Base-by-base conservation (phyloP, 2,113 vertebrate genomes). In the Proterorhinus semilunaris region DNA sequence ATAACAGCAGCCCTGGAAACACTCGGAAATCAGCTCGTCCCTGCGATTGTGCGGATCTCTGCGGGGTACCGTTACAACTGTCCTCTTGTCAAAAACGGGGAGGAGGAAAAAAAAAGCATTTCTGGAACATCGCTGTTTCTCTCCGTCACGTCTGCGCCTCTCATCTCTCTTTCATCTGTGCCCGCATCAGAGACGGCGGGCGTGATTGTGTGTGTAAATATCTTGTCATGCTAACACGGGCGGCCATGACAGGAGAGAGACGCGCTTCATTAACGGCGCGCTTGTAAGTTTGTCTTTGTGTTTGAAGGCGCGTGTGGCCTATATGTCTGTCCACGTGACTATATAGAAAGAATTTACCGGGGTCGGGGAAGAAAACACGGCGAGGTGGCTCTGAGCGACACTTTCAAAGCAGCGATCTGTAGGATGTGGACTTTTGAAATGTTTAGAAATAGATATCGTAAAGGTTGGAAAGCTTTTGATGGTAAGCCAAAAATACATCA, bases 161-260 rank as follows among this genome's bases (percentile, higher is more conserved):
- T 82, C 74, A 74, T 83, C 80, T 86, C 78, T 65, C 76, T 87
- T 84, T 91, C 82, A 90, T 90, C 84, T 15, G 12, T 16, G 83
- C 80, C 81, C 81, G 79, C 85, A 89, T 87, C 86, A 86, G 81
- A 90, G 79, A 74, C 77, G 16, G 58, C 79, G 50, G 75, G 68
- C 80, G 80, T 87, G 88, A 86, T 85, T 78, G 81, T 78, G 86
- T 79, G 87, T 87, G 86, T 90, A 90, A 91, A 90, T 88, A 89
- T 82, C 88, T 89, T 88, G 86, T 91, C 88, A 86, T 79, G 81
- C 86, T 84, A 82, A 89, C 84, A 88, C 36, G 62, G 74, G 69
- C 83, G 65, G 21, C 75, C 88, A 84, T 88, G 90, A 87, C 90
- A 88, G 87, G 79, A 81, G 83, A 88, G 86, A 81, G 81, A 82